These are phyloP conservation scores for Zaprionus taronus DNA, from an alignment of 1,140 invertebrate species.

Conservation along the genomic window DNA sequence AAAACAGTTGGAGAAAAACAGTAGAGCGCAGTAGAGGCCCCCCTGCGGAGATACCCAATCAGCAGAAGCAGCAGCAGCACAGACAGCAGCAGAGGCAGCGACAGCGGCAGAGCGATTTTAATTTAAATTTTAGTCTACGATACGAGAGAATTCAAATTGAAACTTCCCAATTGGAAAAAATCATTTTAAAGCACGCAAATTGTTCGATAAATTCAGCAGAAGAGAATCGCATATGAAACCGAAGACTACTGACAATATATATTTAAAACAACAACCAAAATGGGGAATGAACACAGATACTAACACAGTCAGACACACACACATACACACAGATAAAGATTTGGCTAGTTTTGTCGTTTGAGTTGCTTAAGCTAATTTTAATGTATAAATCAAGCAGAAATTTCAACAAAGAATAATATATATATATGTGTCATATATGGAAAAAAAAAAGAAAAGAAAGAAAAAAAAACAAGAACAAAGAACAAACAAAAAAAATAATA, in stretches of 20 bases:
- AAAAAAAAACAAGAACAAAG: slow-evolving; percentile 6
- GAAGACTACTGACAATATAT: slow-evolving; percentile 82
- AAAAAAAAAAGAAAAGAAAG: slow-evolving; percentile 38
- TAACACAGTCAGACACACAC: slow-evolving; percentile 21
- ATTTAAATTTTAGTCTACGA: slow-evolving; percentile 79
- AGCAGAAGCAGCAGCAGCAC: slow-evolving; percentile 6
- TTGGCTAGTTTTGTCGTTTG: slow-evolving; percentile 55
- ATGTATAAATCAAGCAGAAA: slow-evolving; percentile 65
- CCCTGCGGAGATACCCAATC: slow-evolving; percentile 10
- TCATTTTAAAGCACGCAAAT: slow-evolving; percentile 58
- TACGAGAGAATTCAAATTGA: slow-evolving; percentile 47
- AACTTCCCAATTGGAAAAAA: slow-evolving; percentile 37
- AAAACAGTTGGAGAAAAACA: slow-evolving; percentile 36
- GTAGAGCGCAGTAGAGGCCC: slow-evolving; percentile 29
- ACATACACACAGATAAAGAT: slow-evolving; percentile 26
- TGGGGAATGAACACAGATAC: slow-evolving; percentile 23
- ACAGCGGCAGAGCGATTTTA: slow-evolving; percentile 62
- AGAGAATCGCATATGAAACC: slow-evolving; percentile 62
- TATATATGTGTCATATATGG: slow-evolving; percentile 46
- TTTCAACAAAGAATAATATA: slow-evolving; percentile 27
- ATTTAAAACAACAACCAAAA: slow-evolving; percentile 50
- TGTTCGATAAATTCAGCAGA: slow-evolving; percentile 26
- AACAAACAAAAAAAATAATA: slow-evolving; percentile 19
- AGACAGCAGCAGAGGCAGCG: slow-evolving; percentile 9
- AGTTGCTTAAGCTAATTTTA: slow-evolving; percentile 71